These are phyloP conservation scores for Ceratosolen solmsi DNA, from an alignment of 1,140 invertebrate species.

Conservation along the genomic window DNA sequence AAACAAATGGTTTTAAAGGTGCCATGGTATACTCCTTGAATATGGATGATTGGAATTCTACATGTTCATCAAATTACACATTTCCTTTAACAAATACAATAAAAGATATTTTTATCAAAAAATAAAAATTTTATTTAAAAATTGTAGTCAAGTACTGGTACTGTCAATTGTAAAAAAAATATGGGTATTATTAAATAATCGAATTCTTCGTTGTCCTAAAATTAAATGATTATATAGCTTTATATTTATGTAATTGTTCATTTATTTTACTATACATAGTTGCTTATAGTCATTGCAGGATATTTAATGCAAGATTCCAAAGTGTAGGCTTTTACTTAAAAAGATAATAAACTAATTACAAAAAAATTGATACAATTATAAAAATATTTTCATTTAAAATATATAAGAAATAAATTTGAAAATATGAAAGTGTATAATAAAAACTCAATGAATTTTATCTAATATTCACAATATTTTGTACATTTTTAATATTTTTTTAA, in stretches of 20 bases:
- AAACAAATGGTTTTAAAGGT: constrained; percentile 78
- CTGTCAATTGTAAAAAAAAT: constrained; percentile 48
- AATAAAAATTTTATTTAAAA: constrained; percentile 17
- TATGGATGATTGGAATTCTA: constrained; percentile 79
- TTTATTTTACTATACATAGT: constrained; percentile 42
- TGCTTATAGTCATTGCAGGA: constrained; percentile 24
- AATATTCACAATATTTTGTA: constrained; percentile 52
- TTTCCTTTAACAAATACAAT: constrained; percentile 64
- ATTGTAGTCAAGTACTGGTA: constrained; percentile 26
- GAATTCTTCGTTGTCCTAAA: too few species aligned
- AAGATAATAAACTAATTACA: constrained; percentile 27
- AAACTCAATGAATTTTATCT: constrained; percentile 48
- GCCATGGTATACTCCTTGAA: constrained; percentile 86
- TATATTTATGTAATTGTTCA: constrained; percentile 42
- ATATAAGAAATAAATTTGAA: constrained; percentile 31
- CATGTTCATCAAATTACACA: constrained; percentile 63
- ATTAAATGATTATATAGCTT: constrained; percentile 29
- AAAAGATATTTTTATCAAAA: constrained; percentile 43
- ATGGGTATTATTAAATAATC: constrained; percentile 29
- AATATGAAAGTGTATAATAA: constrained; percentile 41
- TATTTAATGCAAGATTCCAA: constrained; percentile 43
- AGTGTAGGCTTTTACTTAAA: constrained; percentile 5
- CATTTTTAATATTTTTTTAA: constrained; percentile 38
- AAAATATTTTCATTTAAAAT: constrained; percentile 20
- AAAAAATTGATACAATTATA: constrained; percentile 18